A percentile compares a stretch with the other conserved stretches of the same genome.
Conservation (phyloP, 2,797 vertebrate genomes). For the Sphaeramia orbicularis region DNA sequence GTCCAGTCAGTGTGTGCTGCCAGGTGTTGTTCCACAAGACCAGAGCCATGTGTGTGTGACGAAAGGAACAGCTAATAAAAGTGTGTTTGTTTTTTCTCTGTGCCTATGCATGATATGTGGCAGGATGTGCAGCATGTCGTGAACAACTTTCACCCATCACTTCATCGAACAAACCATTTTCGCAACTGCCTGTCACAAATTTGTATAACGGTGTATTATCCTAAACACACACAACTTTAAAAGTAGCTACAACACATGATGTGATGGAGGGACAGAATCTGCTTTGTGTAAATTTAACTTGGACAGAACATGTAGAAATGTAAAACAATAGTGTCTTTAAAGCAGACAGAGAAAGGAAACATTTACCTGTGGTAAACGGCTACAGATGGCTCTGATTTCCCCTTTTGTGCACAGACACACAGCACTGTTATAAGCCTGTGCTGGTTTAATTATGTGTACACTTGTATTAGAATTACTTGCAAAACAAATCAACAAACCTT, state of each 20-base stretch:
- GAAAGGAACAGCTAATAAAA: conserved; percentile 19
- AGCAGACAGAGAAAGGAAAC: conserved; percentile 6
- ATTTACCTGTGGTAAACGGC: conserved; percentile 40
- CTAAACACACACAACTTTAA: not conserved
- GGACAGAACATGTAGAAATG: conserved; percentile 18
- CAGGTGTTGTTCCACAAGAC: conserved; percentile 56
- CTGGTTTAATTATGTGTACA: conserved; percentile 32
- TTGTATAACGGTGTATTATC: not conserved
- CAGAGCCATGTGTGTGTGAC: conserved; percentile 43
- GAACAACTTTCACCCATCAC: conserved; percentile 9
- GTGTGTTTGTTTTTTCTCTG: conserved; percentile 32
- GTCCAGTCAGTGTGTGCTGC: conserved; percentile 13
- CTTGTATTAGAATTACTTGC: conserved; percentile 36
- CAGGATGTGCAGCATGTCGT: conserved; percentile 16
- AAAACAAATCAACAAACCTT: conserved; percentile 14
- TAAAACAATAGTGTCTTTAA: too few relatives aligned
- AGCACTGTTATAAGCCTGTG: conserved; percentile 34
- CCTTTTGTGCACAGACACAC: conserved; percentile 17
- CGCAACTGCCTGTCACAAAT: conserved; percentile 1
- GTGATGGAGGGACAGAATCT: conserved; percentile 33
- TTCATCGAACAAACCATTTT: not conserved
- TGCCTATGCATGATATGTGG: conserved; percentile 18
- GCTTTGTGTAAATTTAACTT: conserved; percentile 45
- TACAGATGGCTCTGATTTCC: not conserved
- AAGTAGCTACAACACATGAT: conserved; percentile 5